Percentiles rank a stretch among this genome's conserved stretches.
Evolutionary conservation across 1,140 invertebrate species (phyloP).

Genomic region (Eriocheir sinensis): DNA sequence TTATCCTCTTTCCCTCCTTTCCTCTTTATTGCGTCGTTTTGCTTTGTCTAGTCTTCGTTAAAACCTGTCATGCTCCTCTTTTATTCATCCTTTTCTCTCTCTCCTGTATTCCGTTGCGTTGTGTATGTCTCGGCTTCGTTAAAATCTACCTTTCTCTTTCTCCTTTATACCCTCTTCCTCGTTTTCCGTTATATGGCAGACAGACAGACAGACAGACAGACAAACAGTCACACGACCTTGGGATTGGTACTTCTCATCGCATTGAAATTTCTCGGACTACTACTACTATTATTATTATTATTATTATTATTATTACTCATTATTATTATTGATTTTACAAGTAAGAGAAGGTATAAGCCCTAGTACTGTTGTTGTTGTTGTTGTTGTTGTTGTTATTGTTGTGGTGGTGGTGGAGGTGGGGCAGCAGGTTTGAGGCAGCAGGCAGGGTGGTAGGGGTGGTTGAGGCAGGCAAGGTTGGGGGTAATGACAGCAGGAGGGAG

Average conservation of each 20-base stretch:
- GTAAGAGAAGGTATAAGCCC: too few relatives aligned
- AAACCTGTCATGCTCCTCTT: neutral
- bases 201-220: too few relatives aligned
- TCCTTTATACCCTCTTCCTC: neutral
- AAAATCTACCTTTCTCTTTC: neutral
- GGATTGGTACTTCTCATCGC: too few relatives aligned
- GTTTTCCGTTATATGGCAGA: neutral
- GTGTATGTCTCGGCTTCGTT: neutral
- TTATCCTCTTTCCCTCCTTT: neutral
- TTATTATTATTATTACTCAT: neutral
- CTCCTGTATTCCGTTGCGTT: too few relatives aligned
- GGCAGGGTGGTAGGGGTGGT: neutral
- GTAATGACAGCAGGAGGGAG: neutral
- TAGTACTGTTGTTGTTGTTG: neutral
- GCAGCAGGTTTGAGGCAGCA: too few relatives aligned
- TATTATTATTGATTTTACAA: neutral
- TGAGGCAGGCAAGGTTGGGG: neutral
- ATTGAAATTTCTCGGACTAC: too few relatives aligned
- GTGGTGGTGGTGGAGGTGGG: too few relatives aligned
- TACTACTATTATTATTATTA: neutral
- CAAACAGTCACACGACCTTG: too few relatives aligned
- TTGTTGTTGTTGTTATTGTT: neutral
- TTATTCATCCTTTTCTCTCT: neutral
- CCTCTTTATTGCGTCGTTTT: too few relatives aligned
- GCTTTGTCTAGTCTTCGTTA: too few relatives aligned